Evolutionary conservation across 2,888 invertebrate species (phyloP), one percentile per base, ranked within the genome.

Genomic region (Seladonia tumulorum): DNA sequence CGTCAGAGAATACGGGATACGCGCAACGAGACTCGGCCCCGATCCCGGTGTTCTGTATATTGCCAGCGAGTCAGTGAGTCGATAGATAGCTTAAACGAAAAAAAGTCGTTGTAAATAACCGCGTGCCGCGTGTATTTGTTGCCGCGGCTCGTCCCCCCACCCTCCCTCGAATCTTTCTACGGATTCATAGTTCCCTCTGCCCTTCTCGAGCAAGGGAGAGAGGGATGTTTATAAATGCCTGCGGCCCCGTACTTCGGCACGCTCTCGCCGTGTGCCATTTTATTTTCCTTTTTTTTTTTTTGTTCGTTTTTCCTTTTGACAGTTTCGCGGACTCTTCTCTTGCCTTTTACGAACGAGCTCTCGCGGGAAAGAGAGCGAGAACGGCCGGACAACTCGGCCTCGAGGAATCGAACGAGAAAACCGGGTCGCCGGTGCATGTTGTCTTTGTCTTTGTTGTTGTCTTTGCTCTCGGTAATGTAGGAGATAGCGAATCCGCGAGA

Each of bases 81-180:
- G 81, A 78, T 83, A 81, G 83, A 82, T 86, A 90, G 88, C 81
- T 82, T 82, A 87, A 90, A 57, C 12, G n/a, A 57, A 57, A 57
- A 53, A 87, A 89, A 87, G 77, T 88, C 87, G 82, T 88, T 90
- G 90, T 90, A 90, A 87, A 90, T 90, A 90, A n/a, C n/a, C 75
- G 73, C 80, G 57, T 49, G 77, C 81, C 81, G 79, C 75, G 39
- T 79, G 35, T 35, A 35, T 35, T 35, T 78, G 79, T 68, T 63
- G 1, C 71, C 70, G 70, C 77, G 76, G 80, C 39, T 81, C 75
- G 70, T 78, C 76, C 39, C 77, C 76, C 39, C 79, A n/a, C 79
- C 77, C 81, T 10, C 78, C 82, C 10, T 0, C 22, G 86, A 83
- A 84, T 79, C 76, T 77, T 82, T n/a, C 70, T 63, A 79, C 77